Base-by-base conservation (phyloP, 2,888 invertebrate genomes). In the Andrena bucephala region DNA sequence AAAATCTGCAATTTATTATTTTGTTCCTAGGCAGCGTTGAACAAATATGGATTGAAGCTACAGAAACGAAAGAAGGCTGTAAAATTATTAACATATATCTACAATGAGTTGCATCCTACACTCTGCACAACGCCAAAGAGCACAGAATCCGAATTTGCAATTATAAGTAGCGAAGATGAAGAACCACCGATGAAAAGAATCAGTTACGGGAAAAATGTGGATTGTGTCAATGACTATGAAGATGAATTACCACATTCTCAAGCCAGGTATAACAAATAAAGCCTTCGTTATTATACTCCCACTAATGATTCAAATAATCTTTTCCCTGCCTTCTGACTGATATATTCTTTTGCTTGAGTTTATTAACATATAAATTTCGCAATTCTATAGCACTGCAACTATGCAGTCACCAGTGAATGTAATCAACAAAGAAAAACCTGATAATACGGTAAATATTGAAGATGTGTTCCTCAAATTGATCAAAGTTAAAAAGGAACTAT, bases 1-100 rank as follows among this genome's bases (percentile, higher is more conserved):
- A 70, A 36, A 31, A 59, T 81, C 65, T 36, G 73, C 29, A 69
- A 16, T 71, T 33, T 69, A 72, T 80, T 27, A 67, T 72, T 77
- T 76, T 76, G 4, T 68, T 89, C 91, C 4, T 90, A 95, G 95
- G 93, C 92, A 91, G 95, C 95, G 87, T 92, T 96, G 73, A 92
- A 94, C 31, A 95, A 94, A 86, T 95, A 94, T 90, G 96, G 96
- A 48, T 91, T 96, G 6, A 95, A 95, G 81, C 93, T 94, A 36
- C 92, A 95, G 54, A 94, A 94, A 31, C 94, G 95, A 74, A 94
- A 94, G 20, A 95, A 95, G 89, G 95, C 95, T 78, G 94, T 95
- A 63, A 91, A 94, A 79, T 87, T 96, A 69, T 92, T 96, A 71
- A 93, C 94, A 59, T 95, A 95, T 79, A 95, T 96, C 85, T 95